A percentile compares a stretch with the other conserved stretches of the same genome.
These are phyloP conservation scores for Ictalurus punctatus DNA, from an alignment of 2,113 vertebrate genomes.

Conservation along the genomic window DNA sequence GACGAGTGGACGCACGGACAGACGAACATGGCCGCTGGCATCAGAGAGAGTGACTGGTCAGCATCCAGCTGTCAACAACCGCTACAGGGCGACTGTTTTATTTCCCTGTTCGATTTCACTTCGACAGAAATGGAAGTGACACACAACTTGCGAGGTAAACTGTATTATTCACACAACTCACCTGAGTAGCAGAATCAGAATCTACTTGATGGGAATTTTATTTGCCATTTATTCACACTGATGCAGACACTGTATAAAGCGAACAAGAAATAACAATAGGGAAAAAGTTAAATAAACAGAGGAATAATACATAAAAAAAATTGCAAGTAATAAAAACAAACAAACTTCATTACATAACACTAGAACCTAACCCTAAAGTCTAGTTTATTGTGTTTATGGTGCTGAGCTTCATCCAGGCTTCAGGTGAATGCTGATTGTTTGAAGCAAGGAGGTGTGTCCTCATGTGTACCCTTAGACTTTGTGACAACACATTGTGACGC, in stretches of 20 bases:
- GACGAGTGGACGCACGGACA: constrained; percentile 70
- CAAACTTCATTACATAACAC: background rate
- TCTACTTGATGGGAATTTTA: background rate
- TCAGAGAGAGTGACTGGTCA: constrained; percentile 36
- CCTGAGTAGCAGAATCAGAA: background rate
- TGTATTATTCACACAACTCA: background rate
- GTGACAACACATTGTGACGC: background rate
- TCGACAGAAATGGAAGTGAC: background rate
- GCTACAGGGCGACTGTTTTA: background rate
- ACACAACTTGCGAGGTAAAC: background rate
- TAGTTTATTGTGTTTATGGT: background rate
- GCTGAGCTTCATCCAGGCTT: background rate
- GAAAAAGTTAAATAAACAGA: background rate
- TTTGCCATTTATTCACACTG: background rate
- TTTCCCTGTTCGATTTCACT: background rate
- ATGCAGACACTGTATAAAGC: background rate
- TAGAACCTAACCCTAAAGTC: background rate
- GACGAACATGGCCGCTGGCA: constrained; percentile 62
- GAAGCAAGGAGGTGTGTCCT: background rate
- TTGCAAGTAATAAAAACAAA: background rate
- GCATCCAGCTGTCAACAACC: constrained; percentile 32
- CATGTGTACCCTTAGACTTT: background rate
- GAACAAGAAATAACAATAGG: background rate
- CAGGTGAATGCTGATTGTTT: background rate
- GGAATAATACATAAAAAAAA: background rate